Evolutionary conservation across 2,113 vertebrate species (phyloP), one percentile per base, ranked within the genome.

Genomic region (Eublepharis macularius): DNA sequence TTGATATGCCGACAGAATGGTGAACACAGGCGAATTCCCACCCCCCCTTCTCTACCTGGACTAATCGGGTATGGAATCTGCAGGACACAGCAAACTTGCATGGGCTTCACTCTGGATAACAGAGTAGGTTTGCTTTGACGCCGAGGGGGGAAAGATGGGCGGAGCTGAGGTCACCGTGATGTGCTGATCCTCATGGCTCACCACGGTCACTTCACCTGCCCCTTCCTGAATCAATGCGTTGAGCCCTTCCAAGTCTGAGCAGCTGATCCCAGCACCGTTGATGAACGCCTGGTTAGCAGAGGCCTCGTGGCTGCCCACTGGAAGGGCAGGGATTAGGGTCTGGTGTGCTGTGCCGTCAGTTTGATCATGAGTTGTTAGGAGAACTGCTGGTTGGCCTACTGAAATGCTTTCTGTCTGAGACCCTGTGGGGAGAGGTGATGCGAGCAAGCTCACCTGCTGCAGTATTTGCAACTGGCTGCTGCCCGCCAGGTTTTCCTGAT

Each of bases 171-270:
- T 83, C 80, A 96, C 95, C 0, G 96, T 74, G 8, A 96, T 86
- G 86, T 93, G 97, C 70, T 96, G 96, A 12, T 91, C 95, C 0
- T 94, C 96, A 0, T 98, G 97, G 0, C 98, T 98, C 87, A 99
- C 97, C 84, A 99, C 98, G 0, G 98, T 98, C 26, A 99, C 98
- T 78, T 99, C 98, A 0, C 98, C 90, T 0, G 98, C 95, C 0
- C 98, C 98, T 75, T 98, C 98, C 86, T 98, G 98, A 82, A 99
- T 99, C 87, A 99, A 83, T 2, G 98, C 97, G 54, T 97, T 98
- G 43, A 99, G 97, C 78, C 98, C 97, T 82, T 99, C 98, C 32
- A 99, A 96, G 82, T 99, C 98, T 0, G 98, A 96, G 92, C 98
- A 99, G 45, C 94, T 92, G 34, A 97, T 96, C 2, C 93, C 94